phyloP scores from a whole-genome alignment of 1,140 invertebrate species.

The Brachionus rubens region DNA sequence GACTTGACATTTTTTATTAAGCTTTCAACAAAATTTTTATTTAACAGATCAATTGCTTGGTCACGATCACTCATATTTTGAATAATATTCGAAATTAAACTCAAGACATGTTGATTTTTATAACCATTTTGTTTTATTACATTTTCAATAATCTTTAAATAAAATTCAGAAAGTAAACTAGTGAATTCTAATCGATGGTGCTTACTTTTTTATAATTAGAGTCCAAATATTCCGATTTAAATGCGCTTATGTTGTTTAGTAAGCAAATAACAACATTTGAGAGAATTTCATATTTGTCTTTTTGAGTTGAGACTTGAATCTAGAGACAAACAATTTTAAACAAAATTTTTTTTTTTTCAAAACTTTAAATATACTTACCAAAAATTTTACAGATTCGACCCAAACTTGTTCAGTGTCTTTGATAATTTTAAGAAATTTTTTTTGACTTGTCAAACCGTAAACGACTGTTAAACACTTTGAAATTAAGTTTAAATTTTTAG shows the following conservation, averaged over 20 bases:
- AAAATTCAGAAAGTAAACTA: background rate
- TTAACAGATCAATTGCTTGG: background rate
- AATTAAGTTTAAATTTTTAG: background rate
- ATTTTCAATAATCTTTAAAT: background rate
- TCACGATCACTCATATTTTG: background rate
- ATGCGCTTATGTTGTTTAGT: background rate
- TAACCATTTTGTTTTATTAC: background rate
- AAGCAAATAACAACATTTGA: conserved; percentile 4
- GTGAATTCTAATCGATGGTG: background rate
- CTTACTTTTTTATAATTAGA: background rate
- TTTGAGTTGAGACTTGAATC: background rate
- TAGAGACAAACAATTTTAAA: background rate
- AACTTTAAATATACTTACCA: background rate
- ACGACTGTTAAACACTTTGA: background rate
- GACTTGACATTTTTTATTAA: background rate
- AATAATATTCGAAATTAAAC: background rate
- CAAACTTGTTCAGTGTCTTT: background rate
- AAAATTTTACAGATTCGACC: background rate
- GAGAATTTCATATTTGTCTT: background rate
- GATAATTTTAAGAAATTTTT: background rate
- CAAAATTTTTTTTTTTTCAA: background rate
- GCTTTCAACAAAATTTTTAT: background rate
- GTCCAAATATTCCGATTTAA: background rate
- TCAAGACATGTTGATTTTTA: background rate
- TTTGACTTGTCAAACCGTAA: conserved; percentile 20